Base-by-base conservation (phyloP, 2,113 vertebrate genomes). In the Seriola quinqueradiata region DNA sequence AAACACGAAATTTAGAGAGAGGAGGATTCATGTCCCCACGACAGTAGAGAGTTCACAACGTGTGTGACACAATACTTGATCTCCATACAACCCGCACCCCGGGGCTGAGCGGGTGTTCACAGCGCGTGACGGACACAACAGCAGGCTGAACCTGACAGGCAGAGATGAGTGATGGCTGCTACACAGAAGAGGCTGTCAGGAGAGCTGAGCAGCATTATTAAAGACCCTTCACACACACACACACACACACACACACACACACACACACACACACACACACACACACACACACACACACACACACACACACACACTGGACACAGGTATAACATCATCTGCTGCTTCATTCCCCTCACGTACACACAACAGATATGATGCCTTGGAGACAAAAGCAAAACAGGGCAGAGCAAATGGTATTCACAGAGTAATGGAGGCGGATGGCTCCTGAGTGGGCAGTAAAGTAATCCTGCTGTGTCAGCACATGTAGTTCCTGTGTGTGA, bases 161-260 rank as follows among this genome's bases (percentile, higher is more conserved):
- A 32, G 63, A 54, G 23, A 66, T 80, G 86, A 88, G 28, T 71
- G 81, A 87, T 82, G 83, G 75, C 74, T 68, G 61, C 72, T 16
- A 13, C 25, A 55, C 16, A 19, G 17, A 46, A 25, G 68, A 57
- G 40, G 55, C 55, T 57, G 46, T 72, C 28, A 11, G 32, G 61
- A 52, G 69, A 77, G 63, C 50, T 28, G 72, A 71, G 59, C 36
- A 16, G 52, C 58, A 38, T 48, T 46, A 64, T 66, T 25, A 71
- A 86, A 73, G 34, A 28, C 25, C 25, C 52, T 17, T 17, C 4
- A 5, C 25, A 48, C 46, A 25, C 60, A 21, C 46, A 25, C 60
- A 21, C 17, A 17, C 25, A 75, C 59, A 55, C 74, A 63, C 69
- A 79, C 58, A 8, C 70, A 13, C 74, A 74, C 71, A 70, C 58